phyloP scores from a whole-genome alignment of 1,140 invertebrate species.

The Drosophila kikkawai region DNA sequence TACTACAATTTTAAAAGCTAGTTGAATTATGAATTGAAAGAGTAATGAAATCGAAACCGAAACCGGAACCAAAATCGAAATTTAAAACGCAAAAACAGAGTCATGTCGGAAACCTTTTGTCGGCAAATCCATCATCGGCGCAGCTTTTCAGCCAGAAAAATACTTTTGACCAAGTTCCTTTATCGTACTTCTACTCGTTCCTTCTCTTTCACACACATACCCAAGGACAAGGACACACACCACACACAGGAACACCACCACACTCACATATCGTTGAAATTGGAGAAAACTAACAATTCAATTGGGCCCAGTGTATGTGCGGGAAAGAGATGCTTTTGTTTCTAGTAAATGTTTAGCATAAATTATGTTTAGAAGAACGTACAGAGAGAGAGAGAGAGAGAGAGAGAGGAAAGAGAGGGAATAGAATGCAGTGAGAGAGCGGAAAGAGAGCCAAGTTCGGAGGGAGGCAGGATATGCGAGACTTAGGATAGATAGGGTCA shows the following conservation, averaged over 20 bases:
- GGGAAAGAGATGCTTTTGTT: slow-evolving; percentile 16
- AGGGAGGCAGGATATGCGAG: background rate
- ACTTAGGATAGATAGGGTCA: slow-evolving; percentile 42
- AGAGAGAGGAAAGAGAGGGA: too few species aligned
- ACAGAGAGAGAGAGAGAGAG: too few species aligned
- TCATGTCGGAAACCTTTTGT: slow-evolving; percentile 15
- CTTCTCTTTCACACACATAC: slow-evolving; percentile 9
- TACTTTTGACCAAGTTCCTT: slow-evolving; percentile 27
- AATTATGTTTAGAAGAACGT: slow-evolving; percentile 13
- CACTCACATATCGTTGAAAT: slow-evolving; percentile 41
- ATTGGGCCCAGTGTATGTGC: background rate
- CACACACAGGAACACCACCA: slow-evolving; percentile 10
- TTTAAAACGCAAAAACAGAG: background rate
- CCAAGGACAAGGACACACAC: slow-evolving; percentile 12
- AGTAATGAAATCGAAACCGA: background rate
- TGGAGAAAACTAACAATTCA: background rate
- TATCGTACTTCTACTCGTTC: slow-evolving; percentile 10
- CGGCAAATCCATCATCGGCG: background rate
- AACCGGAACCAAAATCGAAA: background rate
- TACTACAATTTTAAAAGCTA: background rate
- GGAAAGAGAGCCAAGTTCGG: slow-evolving; percentile 20
- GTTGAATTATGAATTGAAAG: background rate
- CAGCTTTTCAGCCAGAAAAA: slow-evolving; percentile 10
- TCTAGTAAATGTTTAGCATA: slow-evolving; percentile 32
- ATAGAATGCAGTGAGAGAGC: too few species aligned